phyloP scores from a whole-genome alignment of 2,113 vertebrate genomes.

The Lanius ludovicianus region DNA sequence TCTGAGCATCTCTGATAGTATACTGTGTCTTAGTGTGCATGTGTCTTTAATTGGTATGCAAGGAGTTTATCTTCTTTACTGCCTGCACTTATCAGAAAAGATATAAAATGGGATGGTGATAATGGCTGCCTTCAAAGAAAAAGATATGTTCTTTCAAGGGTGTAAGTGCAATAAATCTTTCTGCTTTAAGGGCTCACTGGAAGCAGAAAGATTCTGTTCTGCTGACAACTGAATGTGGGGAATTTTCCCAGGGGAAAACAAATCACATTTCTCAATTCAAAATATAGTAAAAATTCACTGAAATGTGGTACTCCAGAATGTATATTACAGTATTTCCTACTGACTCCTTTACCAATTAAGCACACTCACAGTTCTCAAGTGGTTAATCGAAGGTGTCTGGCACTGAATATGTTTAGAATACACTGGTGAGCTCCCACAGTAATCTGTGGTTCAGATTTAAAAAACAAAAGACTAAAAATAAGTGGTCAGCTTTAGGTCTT shows the following conservation, averaged over 20 bases:
- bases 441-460: neutral
- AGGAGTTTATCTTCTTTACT: constrained; percentile 69
- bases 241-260: constrained; percentile 71
- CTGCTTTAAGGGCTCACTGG: constrained; percentile 56
- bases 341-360: constrained; percentile 37
- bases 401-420: neutral
- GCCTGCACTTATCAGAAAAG: constrained; percentile 66
- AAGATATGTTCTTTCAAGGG: constrained; percentile 71
- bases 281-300: constrained; percentile 46
- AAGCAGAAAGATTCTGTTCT: constrained; percentile 53
- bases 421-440: neutral
- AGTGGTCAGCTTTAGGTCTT: neutral
- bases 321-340: constrained; percentile 19
- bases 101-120: constrained; percentile 65
- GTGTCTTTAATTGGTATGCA: constrained; percentile 70
- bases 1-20: constrained; percentile 56
- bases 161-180: constrained; percentile 73
- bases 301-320: constrained; percentile 43
- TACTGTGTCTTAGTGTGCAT: constrained; percentile 25
- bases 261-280: constrained; percentile 66
- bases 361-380: constrained; percentile 25
- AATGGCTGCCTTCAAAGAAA: constrained; percentile 68
- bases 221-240: constrained; percentile 52
- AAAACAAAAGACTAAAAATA: neutral
- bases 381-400: neutral